Conservation (phyloP, 2,888 invertebrate species). For the Nymphalis urticae region DNA sequence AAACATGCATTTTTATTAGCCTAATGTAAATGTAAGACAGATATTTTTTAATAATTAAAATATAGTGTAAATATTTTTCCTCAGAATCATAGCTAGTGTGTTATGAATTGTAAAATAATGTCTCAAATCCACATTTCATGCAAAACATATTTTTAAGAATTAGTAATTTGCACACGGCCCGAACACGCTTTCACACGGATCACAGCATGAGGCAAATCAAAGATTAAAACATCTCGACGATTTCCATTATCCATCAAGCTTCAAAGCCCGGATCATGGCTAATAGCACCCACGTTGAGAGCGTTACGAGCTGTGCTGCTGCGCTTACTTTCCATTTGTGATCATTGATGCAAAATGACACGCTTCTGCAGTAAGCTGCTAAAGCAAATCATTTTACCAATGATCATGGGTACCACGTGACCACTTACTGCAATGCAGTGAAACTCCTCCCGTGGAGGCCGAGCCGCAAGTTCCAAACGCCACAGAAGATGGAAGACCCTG, state of each 20-base stretch:
- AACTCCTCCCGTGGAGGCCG: slow-evolving; percentile 85
- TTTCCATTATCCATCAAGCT: slow-evolving; percentile 40
- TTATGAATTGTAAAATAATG: not conserved
- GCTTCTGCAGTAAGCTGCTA: slow-evolving; percentile 42
- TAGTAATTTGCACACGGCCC: slow-evolving; percentile 40
- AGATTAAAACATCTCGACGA: slow-evolving; percentile 49
- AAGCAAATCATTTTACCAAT: slow-evolving; percentile 53
- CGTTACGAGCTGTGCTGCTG: slow-evolving; percentile 49
- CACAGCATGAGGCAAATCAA: slow-evolving; percentile 67
- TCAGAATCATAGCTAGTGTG: not conserved
- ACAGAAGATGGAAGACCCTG: slow-evolving; percentile 81
- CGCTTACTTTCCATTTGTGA: slow-evolving; percentile 49
- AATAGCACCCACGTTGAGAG: slow-evolving; percentile 58
- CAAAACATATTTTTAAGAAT: slow-evolving; percentile 36
- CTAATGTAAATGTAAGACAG: not conserved
- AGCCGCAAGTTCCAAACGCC: slow-evolving; percentile 85
- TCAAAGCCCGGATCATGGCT: slow-evolving; percentile 54
- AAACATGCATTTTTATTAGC: not conserved
- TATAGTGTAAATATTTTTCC: slow-evolving; percentile 8
- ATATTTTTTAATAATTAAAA: not conserved
- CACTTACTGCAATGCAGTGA: slow-evolving; percentile 76
- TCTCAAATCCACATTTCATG: slow-evolving; percentile 34
- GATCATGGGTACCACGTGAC: slow-evolving; percentile 54
- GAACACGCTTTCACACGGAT: slow-evolving; percentile 54
- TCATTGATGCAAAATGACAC: slow-evolving; percentile 55